These are phyloP conservation scores for Calameuta idolon DNA, from an alignment of 2,888 invertebrate genomes.

Conservation along the genomic window DNA sequence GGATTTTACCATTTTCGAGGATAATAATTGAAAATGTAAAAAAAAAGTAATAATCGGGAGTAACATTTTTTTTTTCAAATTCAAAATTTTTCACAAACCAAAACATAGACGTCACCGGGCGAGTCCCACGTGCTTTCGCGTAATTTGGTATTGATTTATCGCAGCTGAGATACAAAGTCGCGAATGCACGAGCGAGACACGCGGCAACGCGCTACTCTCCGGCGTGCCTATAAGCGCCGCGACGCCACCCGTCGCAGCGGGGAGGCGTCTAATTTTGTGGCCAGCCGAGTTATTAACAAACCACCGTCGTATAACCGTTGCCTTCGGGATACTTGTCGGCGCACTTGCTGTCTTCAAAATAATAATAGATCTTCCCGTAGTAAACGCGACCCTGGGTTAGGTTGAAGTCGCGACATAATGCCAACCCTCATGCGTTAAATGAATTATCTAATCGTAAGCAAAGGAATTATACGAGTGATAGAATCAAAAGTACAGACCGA, in stretches of 20 bases:
- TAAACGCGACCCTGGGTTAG: not conserved
- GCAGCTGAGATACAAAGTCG: not conserved
- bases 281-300: constrained; percentile 43
- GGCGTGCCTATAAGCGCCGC: constrained; percentile 14
- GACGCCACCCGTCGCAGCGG: not conserved
- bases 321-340: constrained; percentile 30
- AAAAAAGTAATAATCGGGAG: not conserved
- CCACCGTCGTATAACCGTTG: not conserved
- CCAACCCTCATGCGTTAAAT: not conserved
- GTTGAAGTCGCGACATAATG: not conserved
- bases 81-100: not conserved
- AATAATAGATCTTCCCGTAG: constrained; percentile 37
- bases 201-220: not conserved
- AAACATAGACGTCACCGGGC: not conserved
- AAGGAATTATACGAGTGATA: not conserved
- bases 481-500: not conserved
- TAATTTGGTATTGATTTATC: not conserved
- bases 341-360: constrained; percentile 42
- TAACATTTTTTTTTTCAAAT: not conserved
- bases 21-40: not conserved
- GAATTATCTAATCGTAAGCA: not conserved
- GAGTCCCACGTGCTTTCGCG: not conserved
- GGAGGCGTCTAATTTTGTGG: constrained; percentile 35
- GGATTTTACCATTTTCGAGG: not conserved
- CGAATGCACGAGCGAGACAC: not conserved